Base-by-base conservation (phyloP, 2,113 vertebrate genomes). In the Passerina amoena region DNA sequence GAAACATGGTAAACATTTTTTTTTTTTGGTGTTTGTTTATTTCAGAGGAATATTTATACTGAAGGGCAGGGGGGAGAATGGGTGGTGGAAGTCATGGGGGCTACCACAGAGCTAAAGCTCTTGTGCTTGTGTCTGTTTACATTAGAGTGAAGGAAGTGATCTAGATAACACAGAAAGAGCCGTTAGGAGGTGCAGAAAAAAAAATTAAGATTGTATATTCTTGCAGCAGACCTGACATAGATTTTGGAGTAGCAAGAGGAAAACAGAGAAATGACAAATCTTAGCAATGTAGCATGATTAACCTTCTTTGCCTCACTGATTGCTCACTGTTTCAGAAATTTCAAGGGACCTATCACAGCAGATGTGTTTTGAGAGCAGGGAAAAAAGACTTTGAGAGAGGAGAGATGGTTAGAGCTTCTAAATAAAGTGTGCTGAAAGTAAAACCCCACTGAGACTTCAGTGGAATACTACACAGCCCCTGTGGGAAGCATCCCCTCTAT, bases 1-100 rank as follows among this genome's bases (percentile, higher is more conserved):
- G 98, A 98, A 93, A 96, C 97, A 70, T 97, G 98, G 99, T 99
- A 98, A 95, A 96, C 84, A 78, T 84, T 5, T 82, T 37, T 57
- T 80, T 93, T 68, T 92, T 16, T 9, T 38, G 38, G 91, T 82
- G 24, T 91, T 56, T 92, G 28, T 73, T 94, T 88, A 21, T 19
- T 82, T 96, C 78, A 48, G 60, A 48, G 50, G 90, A 94, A 64
- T 93, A 63, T 83, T 88, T 66, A 18, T 88, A 21, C 20, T 83
- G 40, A 53, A 81, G 27, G 24, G 30, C 0, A 9, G 56, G 38
- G 53, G 51, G 24, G 25, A 69, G 38, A 61, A 47, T 24, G 45
- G 28, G 25, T 15, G 21, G 51, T 78, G 72, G 31, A 83, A 80
- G 54, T 75, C 2, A 0, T 44, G 6, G 54, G 47, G 47, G 51